These are phyloP conservation scores for Megaleporinus macrocephalus DNA, from an alignment of 2,113 vertebrate species.

Conservation along the genomic window DNA sequence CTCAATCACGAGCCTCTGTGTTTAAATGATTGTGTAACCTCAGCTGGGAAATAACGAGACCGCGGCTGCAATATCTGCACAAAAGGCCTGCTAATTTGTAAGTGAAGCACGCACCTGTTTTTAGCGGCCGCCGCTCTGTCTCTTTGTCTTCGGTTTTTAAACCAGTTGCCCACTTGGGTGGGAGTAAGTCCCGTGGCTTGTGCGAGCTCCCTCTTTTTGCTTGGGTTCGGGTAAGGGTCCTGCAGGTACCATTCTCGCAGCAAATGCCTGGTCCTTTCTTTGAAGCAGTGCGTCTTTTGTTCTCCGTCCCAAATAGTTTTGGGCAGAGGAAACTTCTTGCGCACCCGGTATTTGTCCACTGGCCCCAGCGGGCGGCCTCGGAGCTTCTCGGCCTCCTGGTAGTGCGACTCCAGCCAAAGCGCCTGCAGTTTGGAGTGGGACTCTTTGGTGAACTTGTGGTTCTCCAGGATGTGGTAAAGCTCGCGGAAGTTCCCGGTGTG, in stretches of 20 bases:
- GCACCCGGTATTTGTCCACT: slow-evolving; percentile 98
- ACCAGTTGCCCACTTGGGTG: slow-evolving; percentile 99
- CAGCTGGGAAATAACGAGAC: too few relatives aligned
- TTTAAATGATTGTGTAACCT: neutral
- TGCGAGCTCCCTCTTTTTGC: slow-evolving; percentile 98
- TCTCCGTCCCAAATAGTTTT: slow-evolving; percentile 99
- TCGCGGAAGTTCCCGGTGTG: slow-evolving; percentile 97
- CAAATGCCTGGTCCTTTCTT: slow-evolving; percentile 97
- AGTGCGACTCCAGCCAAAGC: slow-evolving; percentile 98
- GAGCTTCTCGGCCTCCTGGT: slow-evolving; percentile 98
- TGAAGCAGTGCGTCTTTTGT: slow-evolving; percentile 99
- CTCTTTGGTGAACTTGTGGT: slow-evolving; percentile 99
- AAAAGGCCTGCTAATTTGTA: neutral
- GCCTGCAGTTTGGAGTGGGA: slow-evolving; percentile 98
- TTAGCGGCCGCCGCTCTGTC: slow-evolving; percentile 98
- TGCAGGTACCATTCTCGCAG: slow-evolving; percentile 99
- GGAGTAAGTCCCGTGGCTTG: slow-evolving; percentile 99
- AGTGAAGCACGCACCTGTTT: slow-evolving; percentile 86
- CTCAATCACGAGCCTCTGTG: neutral
- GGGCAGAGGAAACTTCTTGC: slow-evolving; percentile 99
- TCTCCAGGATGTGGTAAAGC: slow-evolving; percentile 98
- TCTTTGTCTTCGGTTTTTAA: slow-evolving; percentile 99
- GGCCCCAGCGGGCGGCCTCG: slow-evolving; percentile 95
- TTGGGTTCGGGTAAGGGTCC: slow-evolving; percentile 97
- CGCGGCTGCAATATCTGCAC: neutral